Percentiles rank a stretch among this genome's conserved stretches.
Evolutionary conservation across 2,113 vertebrate species (phyloP).

Genomic region (Haemorhous mexicanus): DNA sequence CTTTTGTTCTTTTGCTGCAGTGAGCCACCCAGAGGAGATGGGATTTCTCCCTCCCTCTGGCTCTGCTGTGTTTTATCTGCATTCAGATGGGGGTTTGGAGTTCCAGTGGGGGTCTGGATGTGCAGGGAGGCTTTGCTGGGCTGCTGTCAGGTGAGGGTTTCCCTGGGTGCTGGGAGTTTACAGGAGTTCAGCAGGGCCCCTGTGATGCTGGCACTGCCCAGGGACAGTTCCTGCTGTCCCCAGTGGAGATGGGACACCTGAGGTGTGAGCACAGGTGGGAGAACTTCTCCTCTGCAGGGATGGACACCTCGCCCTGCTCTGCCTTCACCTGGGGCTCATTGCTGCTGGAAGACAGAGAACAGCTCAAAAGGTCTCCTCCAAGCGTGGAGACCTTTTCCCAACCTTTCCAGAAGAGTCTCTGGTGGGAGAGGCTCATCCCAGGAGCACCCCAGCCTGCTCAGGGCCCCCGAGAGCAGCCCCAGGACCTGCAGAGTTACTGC

Average conservation of each 20-base stretch:
- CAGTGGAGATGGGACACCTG: background rate
- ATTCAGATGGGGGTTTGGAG: background rate
- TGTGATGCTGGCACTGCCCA: background rate
- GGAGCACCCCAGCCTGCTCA: background rate
- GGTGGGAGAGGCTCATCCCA: background rate
- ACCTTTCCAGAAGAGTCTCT: background rate
- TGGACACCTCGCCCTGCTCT: background rate
- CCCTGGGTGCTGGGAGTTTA: background rate
- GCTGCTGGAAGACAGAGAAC: background rate
- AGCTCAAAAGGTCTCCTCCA: background rate
- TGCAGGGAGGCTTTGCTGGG: background rate
- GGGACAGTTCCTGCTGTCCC: background rate
- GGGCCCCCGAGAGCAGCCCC: background rate
- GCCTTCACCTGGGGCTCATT: background rate
- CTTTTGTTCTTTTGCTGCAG: background rate
- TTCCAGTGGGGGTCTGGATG: background rate
- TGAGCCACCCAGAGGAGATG: background rate
- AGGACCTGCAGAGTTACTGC: background rate
- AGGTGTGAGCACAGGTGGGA: background rate
- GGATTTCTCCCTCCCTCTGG: background rate
- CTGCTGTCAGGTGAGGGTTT: accelerated
- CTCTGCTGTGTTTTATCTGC: background rate
- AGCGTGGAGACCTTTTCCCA: background rate
- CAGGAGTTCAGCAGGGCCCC: background rate
- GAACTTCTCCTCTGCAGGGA: too few relatives aligned